Base-by-base conservation (phyloP, 2,797 vertebrate species). In the Argyrosomus regius region DNA sequence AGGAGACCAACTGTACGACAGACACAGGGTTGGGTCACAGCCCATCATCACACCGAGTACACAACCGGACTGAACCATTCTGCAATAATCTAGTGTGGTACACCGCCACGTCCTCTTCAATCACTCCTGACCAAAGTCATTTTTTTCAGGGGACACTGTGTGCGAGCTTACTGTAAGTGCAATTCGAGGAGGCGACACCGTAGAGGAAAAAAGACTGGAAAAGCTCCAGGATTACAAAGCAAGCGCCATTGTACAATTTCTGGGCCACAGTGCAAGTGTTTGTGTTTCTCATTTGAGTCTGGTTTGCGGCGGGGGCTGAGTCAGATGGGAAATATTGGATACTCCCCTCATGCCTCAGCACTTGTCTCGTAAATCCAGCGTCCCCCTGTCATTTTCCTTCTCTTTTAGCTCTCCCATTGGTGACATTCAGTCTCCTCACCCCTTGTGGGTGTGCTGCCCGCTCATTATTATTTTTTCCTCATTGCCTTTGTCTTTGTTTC, bases 211-310 rank as follows among this genome's bases (percentile, higher is more conserved):
- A 24, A 53, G 35, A 1, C 82, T 84, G 84, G 72, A 90, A 72
- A 76, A 72, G 73, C 43, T 84, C 76, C 86, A 72, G 66, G 45
- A 72, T 88, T 52, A 69, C 78, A 80, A 88, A 82, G 65, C 68
- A 10, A 86, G 82, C 14, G 1, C 49, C 62, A 76, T 63, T 85
- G 84, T 71, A 68, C 43, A 65, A 77, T 78, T 76, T 78, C 39
- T 72, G 70, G 72, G 77, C 75, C 60, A 39, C 75, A 73, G 81
- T 81, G 83, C 48, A 18, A 88, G 79, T 87, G 86, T 90, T 93
- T 87, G 85, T 91, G 89, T 91, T 93, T 92, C 83, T 92, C 78
- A 86, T 92, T 88, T 77, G 54, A 76, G 76, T 84, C 66, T 88
- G 88, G 84, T 91, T 90, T 91, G 78, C 1, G 57, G 88, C 22